Evolutionary conservation across 2,888 invertebrate species (phyloP).

Genomic region (Drosophila suboccidentalis): DNA sequence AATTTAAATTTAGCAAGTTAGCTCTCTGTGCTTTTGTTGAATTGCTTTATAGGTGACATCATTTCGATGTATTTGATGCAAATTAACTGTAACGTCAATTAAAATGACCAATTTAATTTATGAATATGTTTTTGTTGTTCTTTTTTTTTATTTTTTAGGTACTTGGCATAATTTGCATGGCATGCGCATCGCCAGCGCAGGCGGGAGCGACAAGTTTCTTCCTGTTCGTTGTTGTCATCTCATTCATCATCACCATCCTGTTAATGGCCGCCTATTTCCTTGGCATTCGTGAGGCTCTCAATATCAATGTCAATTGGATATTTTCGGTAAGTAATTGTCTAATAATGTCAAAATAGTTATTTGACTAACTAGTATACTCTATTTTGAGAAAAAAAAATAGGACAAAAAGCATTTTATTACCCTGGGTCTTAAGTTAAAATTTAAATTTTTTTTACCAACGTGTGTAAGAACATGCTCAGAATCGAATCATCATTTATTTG

Average conservation of each 20-base stretch:
- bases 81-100: constrained; percentile 37
- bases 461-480: too few relatives aligned
- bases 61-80: constrained; percentile 12
- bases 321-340: constrained; percentile 88
- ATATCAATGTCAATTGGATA: constrained; percentile 93
- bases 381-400: too few relatives aligned
- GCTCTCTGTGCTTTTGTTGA: constrained; percentile 29
- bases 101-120: constrained; percentile 21
- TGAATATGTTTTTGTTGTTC: not conserved
- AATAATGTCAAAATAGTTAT: too few relatives aligned
- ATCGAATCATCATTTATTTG: too few relatives aligned
- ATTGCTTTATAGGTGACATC: constrained; percentile 53
- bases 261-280: constrained; percentile 93
- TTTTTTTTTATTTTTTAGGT: constrained; percentile 88
- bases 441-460: too few relatives aligned
- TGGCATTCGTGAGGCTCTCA: constrained; percentile 92
- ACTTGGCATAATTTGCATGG: constrained; percentile 94
- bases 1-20: constrained; percentile 18
- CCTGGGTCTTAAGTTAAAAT: too few relatives aligned
- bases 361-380: too few relatives aligned
- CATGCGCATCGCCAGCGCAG: constrained; percentile 90
- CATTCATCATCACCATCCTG: constrained; percentile 93
- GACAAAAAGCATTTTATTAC: too few relatives aligned
- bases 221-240: constrained; percentile 92
- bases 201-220: constrained; percentile 91